Evolutionary conservation across 2,888 invertebrate species (phyloP).

Genomic region (Hirtodrosophila trivittata): DNA sequence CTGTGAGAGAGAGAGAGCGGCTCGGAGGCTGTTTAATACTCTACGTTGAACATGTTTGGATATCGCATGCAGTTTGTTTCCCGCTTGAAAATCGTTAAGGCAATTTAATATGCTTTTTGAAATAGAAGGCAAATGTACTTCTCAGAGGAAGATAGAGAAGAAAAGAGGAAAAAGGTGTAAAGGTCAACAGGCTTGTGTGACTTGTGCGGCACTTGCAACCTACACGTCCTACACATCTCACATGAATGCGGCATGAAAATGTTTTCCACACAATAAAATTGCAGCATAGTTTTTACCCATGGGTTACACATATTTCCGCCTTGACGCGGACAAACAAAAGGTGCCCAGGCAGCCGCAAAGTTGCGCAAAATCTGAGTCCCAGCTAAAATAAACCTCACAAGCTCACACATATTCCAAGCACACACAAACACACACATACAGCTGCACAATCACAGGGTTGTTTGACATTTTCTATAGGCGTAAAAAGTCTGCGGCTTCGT

Average conservation of each 20-base stretch:
- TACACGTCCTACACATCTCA: slow-evolving; percentile 12
- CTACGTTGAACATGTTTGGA: too few species aligned
- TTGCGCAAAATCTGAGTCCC: slow-evolving; percentile 29
- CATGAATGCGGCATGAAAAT: slow-evolving; percentile 54
- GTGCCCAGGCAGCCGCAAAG: slow-evolving; percentile 40
- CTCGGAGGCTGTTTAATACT: too few species aligned
- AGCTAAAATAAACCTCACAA: slow-evolving; percentile 37
- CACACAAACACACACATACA: slow-evolving; percentile 2
- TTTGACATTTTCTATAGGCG: slow-evolving; percentile 22
- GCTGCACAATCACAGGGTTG: slow-evolving; percentile 1
- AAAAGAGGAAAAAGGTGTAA: slow-evolving; percentile 10
- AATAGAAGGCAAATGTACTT: not conserved
- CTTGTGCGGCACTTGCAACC: not conserved
- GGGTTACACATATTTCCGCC: slow-evolving; percentile 43
- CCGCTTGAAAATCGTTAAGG: not conserved
- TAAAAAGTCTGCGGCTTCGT: slow-evolving; percentile 41
- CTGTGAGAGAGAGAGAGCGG: not conserved
- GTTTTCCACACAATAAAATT: slow-evolving; percentile 66
- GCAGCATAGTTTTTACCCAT: slow-evolving; percentile 35
- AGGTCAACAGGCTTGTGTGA: slow-evolving; percentile 44
- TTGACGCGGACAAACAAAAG: slow-evolving; percentile 59
- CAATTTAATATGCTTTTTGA: not conserved
- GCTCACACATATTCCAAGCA: slow-evolving; percentile 1
- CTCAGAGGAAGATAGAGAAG: not conserved
- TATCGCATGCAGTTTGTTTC: too few species aligned